Evolutionary conservation across 2,797 vertebrate genomes (phyloP).

Genomic region (Alectoris magna): DNA sequence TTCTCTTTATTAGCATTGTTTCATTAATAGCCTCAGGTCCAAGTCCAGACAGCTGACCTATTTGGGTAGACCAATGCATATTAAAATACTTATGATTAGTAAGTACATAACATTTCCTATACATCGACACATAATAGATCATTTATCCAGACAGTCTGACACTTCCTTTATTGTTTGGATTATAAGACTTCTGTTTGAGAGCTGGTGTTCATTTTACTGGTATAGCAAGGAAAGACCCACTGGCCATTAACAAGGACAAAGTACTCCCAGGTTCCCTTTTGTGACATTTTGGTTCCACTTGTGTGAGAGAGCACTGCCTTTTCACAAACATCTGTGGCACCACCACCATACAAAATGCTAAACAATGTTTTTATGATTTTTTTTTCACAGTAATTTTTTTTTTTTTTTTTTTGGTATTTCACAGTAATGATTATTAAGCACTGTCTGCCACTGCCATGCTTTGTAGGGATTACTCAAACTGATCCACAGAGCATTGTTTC

Average conservation of each 20-base stretch:
- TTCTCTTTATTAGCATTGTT: conserved; percentile 1
- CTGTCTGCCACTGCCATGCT: not conserved
- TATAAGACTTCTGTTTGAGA: not conserved
- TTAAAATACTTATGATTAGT: not conserved
- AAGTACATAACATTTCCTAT: not conserved
- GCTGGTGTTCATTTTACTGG: not conserved
- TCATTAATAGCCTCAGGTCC: not conserved
- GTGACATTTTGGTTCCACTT: not conserved
- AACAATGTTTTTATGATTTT: not conserved
- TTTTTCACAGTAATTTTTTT: too few species aligned
- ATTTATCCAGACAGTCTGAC: not conserved
- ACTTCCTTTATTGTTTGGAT: not conserved
- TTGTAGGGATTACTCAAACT: not conserved
- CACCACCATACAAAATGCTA: not conserved
- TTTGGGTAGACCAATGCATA: not conserved
- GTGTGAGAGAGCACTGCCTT: not conserved
- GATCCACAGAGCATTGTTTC: not conserved
- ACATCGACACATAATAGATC: not conserved
- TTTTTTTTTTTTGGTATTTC: not conserved
- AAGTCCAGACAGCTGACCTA: not conserved
- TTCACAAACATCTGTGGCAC: fast-evolving
- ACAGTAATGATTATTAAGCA: not conserved
- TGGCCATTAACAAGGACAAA: not conserved
- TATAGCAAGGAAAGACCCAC: not conserved
- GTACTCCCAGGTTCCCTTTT: not conserved